Evolutionary conservation across 1,140 invertebrate genomes (phyloP).

Genomic region (Brachystomella parvula): DNA sequence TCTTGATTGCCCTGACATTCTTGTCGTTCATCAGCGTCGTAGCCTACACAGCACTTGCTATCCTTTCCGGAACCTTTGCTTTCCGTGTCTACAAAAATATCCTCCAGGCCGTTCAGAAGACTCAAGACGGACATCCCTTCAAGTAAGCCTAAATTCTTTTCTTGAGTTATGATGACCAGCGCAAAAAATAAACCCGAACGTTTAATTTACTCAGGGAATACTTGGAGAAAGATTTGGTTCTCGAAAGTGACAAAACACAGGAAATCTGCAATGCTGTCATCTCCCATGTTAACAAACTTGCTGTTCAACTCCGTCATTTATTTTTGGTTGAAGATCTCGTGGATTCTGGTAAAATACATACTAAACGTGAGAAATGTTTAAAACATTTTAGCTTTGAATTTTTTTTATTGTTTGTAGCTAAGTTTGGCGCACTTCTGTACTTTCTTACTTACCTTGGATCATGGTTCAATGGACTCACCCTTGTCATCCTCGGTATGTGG

Average conservation of each 20-base stretch:
- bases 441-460: slow-evolving; percentile 89
- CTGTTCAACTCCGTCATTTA: slow-evolving; percentile 74
- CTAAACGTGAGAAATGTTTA: slow-evolving; percentile 43
- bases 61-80: slow-evolving; percentile 71
- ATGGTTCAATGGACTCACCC: slow-evolving; percentile 96
- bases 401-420: slow-evolving; percentile 50
- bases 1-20: slow-evolving; percentile 83
- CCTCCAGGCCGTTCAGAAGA: slow-evolving; percentile 92
- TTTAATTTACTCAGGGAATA: slow-evolving; percentile 57
- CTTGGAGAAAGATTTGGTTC: slow-evolving; percentile 73
- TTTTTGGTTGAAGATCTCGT: slow-evolving; percentile 94
- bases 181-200: background rate
- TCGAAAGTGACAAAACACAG: slow-evolving; percentile 80
- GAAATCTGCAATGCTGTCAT: slow-evolving; percentile 72
- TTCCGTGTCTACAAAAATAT: slow-evolving; percentile 95
- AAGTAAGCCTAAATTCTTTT: slow-evolving; percentile 57
- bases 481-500: slow-evolving; percentile 79
- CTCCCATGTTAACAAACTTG: slow-evolving; percentile 70
- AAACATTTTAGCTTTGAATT: background rate
- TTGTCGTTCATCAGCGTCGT: slow-evolving; percentile 93
- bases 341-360: slow-evolving; percentile 62
- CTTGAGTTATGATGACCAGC: background rate
- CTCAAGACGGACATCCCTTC: slow-evolving; percentile 93
- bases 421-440: slow-evolving; percentile 89
- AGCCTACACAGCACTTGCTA: slow-evolving; percentile 77